Conservation (phyloP, 2,888 invertebrate species). For the Morpho deidamia region DNA sequence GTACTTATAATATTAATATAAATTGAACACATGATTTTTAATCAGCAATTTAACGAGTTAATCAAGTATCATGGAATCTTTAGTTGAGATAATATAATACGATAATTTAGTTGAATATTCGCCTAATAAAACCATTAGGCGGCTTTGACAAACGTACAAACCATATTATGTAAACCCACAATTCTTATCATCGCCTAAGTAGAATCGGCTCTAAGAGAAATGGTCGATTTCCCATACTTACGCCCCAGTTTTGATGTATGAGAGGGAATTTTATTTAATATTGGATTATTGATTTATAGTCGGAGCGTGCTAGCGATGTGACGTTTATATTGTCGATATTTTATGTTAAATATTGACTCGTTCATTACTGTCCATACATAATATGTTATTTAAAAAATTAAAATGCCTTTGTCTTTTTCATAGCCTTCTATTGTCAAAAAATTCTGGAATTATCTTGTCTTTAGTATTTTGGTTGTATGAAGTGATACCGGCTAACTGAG, state of each 20-base stretch:
- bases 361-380: no score
- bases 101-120: slow-evolving; percentile 60
- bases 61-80: no score
- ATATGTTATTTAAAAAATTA: no score
- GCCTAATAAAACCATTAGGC: slow-evolving; percentile 60
- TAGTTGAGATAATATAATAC: slow-evolving; percentile 23
- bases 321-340: not conserved
- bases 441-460: no score
- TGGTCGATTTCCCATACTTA: slow-evolving; percentile 51
- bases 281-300: slow-evolving; percentile 68
- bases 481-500: no score
- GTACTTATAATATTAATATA: no score
- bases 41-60: no score
- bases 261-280: slow-evolving; percentile 69
- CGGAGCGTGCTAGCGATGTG: slow-evolving; percentile 29
- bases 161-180: slow-evolving; percentile 36
- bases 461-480: no score
- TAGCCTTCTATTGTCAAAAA: no score
- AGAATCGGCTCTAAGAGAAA: slow-evolving; percentile 29
- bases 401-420: no score
- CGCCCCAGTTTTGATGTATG: slow-evolving; percentile 52
- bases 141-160: slow-evolving; percentile 43
- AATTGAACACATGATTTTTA: no score
- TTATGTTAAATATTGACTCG: no score
- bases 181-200: slow-evolving; percentile 21